A percentile compares a stretch with the other conserved stretches of the same genome.
Conservation (phyloP, 1,140 invertebrate species). For the Pseudachorutes palmiensis region DNA sequence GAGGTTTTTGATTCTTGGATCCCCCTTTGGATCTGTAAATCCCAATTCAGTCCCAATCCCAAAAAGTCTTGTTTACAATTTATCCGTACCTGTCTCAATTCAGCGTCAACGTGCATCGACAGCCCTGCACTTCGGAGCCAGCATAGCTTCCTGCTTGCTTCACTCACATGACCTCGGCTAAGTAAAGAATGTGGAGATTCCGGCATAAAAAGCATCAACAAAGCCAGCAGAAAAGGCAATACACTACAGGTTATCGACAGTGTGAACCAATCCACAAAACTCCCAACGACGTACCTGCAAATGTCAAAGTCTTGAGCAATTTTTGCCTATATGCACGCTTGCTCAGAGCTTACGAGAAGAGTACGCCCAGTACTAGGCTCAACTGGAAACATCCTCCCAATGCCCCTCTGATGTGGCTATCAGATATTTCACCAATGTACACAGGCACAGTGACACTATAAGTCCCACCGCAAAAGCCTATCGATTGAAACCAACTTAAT, state of each 20-base stretch:
- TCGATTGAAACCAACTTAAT: neutral
- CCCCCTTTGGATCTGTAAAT: neutral
- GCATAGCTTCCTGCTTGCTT: slow-evolving; percentile 25
- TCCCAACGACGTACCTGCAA: slow-evolving; percentile 38
- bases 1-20: neutral
- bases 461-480: slow-evolving; percentile 40
- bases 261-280: slow-evolving; percentile 40
- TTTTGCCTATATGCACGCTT: slow-evolving; percentile 23
- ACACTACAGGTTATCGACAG: slow-evolving; percentile 44
- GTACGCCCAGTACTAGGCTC: slow-evolving; percentile 43
- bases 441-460: slow-evolving; percentile 45
- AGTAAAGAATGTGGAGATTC: slow-evolving; percentile 44
- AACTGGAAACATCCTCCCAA: slow-evolving; percentile 43
- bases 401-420: slow-evolving; percentile 49
- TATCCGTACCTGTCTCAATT: neutral
- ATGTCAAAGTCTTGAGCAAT: slow-evolving; percentile 43
- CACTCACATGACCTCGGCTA: neutral
- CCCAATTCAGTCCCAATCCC: neutral
- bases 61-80: neutral
- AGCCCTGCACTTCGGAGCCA: slow-evolving; percentile 24
- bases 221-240: slow-evolving; percentile 46
- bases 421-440: slow-evolving; percentile 54
- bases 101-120: slow-evolving; percentile 2
- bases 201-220: slow-evolving; percentile 46
- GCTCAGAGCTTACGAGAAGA: slow-evolving; percentile 55